Evolutionary conservation across 2,797 vertebrate genomes (phyloP), one percentile per base, ranked within the genome.

Genomic region (Semotilus atromaculatus): DNA sequence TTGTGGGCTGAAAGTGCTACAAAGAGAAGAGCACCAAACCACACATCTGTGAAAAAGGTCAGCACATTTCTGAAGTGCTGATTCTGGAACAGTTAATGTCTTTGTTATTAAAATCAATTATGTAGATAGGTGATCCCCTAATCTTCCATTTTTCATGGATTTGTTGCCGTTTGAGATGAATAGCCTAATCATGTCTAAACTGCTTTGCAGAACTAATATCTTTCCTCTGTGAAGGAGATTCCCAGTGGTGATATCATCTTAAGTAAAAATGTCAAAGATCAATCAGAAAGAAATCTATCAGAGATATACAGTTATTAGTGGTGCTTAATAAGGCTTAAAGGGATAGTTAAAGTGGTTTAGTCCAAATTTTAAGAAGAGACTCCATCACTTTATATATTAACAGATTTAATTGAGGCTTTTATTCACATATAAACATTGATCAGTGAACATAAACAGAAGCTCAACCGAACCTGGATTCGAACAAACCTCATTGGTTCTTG

Each of bases 41-140:
- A 67, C 26, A 48, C 36, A 64, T 58, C 18, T 38, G 29, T 40
- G 16, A 70, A 70, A 38, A 29, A 81, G 67, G 4, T 68, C 64
- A 51, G 53, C 21, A 31, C 21, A 14, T 48, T 48, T 80, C 21
- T 67, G 60, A 48, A 80, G 62, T 66, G 19, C 19, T 67, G 62
- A 77, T 77, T 43, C 9, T 77, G 75, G 23, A 77, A 43, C 36
- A 23, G 62, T 34, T 45, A 31, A n/a, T 51, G 26, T 34, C 62
- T 80, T 67, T 67, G 60, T 67, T 80, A 67, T 80, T 80, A 51
- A 80, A 80, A 80, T 68, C 11, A 80, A 36, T 80, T 67, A 66
- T 67, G 62, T 51, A 23, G 77, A 51, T 51, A 18, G 21, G 77
- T 67, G 62, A 80, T 51, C n/a, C 29, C 21, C 18, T 31, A 38